These are phyloP conservation scores for Columbina picui DNA, from an alignment of 2,113 vertebrate species.

Conservation along the genomic window DNA sequence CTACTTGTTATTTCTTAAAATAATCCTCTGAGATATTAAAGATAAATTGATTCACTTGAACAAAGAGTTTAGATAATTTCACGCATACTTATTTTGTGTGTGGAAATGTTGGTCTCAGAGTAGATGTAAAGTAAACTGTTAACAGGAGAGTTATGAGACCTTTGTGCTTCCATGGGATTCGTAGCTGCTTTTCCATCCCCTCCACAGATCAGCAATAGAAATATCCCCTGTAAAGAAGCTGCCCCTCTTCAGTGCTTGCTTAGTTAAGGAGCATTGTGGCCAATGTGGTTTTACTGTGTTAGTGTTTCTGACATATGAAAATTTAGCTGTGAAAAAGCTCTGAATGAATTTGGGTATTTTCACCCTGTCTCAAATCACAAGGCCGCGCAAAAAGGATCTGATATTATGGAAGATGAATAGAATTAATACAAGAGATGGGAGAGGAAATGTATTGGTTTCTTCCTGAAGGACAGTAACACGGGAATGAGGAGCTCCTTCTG, in stretches of 20 bases:
- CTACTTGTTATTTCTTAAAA: conserved; percentile 52
- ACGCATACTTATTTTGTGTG: conserved; percentile 40
- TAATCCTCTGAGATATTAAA: conserved; percentile 33
- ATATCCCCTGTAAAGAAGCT: neutral
- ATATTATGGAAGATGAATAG: neutral
- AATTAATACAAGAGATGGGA: neutral
- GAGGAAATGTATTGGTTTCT: neutral
- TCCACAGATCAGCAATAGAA: conserved; percentile 18
- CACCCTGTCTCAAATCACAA: neutral
- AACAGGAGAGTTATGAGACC: neutral
- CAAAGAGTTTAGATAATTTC: conserved; percentile 24
- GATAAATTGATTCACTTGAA: conserved; percentile 36
- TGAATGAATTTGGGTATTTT: conserved; percentile 39
- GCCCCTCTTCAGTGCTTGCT: conserved; percentile 52
- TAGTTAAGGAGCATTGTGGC: conserved; percentile 53
- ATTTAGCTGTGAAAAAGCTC: conserved; percentile 28
- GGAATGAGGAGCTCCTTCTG: neutral
- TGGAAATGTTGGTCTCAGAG: conserved; percentile 35
- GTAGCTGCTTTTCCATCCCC: conserved; percentile 14
- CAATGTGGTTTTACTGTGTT: conserved; percentile 64
- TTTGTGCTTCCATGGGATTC: neutral
- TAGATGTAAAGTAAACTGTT: conserved; percentile 49
- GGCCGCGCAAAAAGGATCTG: neutral
- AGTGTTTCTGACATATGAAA: conserved; percentile 16
- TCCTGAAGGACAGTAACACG: neutral